Percentiles rank a stretch among this genome's conserved stretches.
Conservation (phyloP, 1,140 invertebrate species). For the Trichomalopsis sarcophagae region DNA sequence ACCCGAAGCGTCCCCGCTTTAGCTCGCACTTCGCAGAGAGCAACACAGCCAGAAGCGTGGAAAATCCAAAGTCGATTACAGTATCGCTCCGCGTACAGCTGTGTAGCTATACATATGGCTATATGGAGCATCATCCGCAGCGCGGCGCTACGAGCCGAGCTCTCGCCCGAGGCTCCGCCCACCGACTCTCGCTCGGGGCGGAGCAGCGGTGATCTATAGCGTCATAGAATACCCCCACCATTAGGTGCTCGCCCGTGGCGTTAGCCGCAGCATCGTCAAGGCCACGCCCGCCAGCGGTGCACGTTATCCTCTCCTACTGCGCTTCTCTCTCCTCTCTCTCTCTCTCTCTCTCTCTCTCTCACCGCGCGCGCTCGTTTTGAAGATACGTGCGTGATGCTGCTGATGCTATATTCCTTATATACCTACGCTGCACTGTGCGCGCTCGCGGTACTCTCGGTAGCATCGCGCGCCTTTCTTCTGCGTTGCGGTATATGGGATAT, state of each 20-base stretch:
- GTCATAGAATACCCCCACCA: conserved; percentile 72
- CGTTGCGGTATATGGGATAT: neutral
- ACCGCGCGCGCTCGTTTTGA: neutral
- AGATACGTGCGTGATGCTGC: conserved; percentile 52
- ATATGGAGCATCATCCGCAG: conserved; percentile 20
- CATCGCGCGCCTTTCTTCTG: neutral
- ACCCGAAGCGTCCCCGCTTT: too few relatives aligned
- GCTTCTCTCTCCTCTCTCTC: neutral
- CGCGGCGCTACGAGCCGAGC: conserved; percentile 63
- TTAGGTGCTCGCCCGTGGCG: conserved; percentile 10
- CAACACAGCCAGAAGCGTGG: too few relatives aligned
- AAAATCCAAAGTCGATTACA: conserved; percentile 37
- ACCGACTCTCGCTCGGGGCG: conserved; percentile 57
- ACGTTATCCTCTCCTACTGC: conserved; percentile 3
- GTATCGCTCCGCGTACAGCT: neutral
- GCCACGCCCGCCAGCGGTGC: conserved; percentile 54
- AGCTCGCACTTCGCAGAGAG: too few relatives aligned
- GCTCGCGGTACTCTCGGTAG: neutral
- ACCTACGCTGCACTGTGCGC: neutral
- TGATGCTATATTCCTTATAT: conserved; percentile 40
- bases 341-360: neutral
- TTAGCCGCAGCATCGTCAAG: conserved; percentile 48
- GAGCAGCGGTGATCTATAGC: conserved; percentile 73
- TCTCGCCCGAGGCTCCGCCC: conserved; percentile 55
- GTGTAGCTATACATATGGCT: neutral